Evolutionary conservation across 1,140 invertebrate species (phyloP).

Genomic region (Drosophila sechellia): DNA sequence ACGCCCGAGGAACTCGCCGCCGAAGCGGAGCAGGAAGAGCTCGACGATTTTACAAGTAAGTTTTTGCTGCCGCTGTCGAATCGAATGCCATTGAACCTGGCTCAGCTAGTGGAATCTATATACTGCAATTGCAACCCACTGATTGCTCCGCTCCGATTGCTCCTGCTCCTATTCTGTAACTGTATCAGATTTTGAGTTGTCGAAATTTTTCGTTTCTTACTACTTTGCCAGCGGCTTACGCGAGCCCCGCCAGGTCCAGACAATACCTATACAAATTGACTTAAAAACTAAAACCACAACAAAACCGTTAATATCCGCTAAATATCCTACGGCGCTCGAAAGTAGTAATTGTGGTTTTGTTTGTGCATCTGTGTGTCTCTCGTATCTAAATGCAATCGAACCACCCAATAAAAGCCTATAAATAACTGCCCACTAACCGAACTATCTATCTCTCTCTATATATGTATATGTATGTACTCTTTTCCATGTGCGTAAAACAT

Average conservation of each 20-base stretch:
- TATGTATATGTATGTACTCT: constrained; percentile 46
- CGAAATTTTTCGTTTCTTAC: constrained; percentile 12
- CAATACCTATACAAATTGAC: constrained; percentile 36
- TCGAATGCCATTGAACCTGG: constrained; percentile 11
- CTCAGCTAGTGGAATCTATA: constrained; percentile 41
- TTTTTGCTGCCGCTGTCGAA: constrained; percentile 53
- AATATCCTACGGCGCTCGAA: constrained; percentile 54
- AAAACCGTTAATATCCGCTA: constrained; percentile 30
- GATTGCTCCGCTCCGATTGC: constrained; percentile 1
- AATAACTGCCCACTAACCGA: constrained; percentile 45
- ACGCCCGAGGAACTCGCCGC: constrained; percentile 97
- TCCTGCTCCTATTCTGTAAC: constrained; percentile 39
- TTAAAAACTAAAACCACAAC: constrained; percentile 24
- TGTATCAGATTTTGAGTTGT: constrained; percentile 41
- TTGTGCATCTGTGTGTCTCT: constrained; percentile 55
- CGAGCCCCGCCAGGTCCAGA: constrained; percentile 13
- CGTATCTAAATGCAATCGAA: constrained; percentile 51
- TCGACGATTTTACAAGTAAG: constrained; percentile 99
- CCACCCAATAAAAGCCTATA: constrained; percentile 28
- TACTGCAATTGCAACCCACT: constrained; percentile 33
- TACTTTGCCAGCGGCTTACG: constrained; percentile 18
- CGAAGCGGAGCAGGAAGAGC: constrained; percentile 96
- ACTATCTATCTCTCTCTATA: constrained; percentile 48
- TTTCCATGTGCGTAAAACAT: constrained; percentile 67
- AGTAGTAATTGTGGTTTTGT: constrained; percentile 56